Conservation (phyloP, 2,113 vertebrate species). For the Nycticryphes semicollaris region DNA sequence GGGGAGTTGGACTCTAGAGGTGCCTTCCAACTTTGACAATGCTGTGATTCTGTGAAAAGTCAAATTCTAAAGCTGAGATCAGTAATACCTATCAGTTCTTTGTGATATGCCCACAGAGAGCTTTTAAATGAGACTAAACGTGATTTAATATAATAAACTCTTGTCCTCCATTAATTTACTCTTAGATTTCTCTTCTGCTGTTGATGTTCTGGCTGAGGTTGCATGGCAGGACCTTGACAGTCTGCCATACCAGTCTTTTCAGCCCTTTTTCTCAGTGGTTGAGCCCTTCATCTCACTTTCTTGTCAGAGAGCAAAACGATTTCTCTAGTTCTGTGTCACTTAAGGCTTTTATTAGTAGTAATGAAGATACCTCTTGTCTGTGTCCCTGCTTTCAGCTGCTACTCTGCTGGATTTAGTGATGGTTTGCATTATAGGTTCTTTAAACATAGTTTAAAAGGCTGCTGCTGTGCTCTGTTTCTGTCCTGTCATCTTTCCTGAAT, state of each 20-base stretch:
- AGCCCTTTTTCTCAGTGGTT: not conserved
- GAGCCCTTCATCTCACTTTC: not conserved
- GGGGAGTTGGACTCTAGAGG: no score
- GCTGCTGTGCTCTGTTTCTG: not conserved
- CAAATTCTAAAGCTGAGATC: not conserved
- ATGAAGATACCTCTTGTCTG: not conserved
- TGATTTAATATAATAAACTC: not conserved
- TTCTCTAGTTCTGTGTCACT: not conserved
- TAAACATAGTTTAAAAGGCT: not conserved
- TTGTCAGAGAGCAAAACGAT: not conserved
- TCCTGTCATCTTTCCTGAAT: not conserved
- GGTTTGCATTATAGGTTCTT: not conserved
- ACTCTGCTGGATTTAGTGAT: not conserved
- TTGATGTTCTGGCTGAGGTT: not conserved
- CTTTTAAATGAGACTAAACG: not conserved
- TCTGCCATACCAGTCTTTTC: not conserved
- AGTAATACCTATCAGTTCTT: not conserved
- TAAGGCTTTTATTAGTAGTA: not conserved
- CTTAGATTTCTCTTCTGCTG: not conserved
- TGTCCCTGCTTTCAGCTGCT: not conserved
- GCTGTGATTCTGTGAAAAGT: not conserved
- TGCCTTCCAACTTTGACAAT: no score
- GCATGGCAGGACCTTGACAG: not conserved
- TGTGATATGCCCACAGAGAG: not conserved
- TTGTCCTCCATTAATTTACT: not conserved